Conservation (phyloP, 2,113 vertebrate species). For the Alexandromys fortis region DNA sequence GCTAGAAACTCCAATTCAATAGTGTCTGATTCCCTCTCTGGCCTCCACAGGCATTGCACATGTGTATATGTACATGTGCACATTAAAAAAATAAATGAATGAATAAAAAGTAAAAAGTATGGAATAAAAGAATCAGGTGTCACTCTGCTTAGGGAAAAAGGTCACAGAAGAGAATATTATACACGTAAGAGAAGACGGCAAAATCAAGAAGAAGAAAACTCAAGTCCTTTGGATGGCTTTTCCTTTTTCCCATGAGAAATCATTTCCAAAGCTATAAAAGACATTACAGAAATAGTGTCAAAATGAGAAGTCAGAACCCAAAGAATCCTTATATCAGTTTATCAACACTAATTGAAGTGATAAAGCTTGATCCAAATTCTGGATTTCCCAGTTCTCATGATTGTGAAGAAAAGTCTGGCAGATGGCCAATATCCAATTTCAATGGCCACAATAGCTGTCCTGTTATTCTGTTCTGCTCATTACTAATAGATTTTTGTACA, state of each 20-base stretch:
- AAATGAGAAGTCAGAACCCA: conserved; percentile 3
- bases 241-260: not conserved
- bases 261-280: not conserved
- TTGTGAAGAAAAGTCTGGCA: not conserved
- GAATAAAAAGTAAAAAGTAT: not conserved
- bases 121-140: not conserved
- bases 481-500: conserved; percentile 13
- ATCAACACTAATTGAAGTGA: not conserved
- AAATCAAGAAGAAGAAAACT: not conserved
- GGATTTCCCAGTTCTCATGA: not conserved
- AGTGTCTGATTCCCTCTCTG: no score
- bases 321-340: not conserved
- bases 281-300: not conserved
- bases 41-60: no score
- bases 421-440: not conserved
- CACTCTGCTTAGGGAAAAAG: not conserved
- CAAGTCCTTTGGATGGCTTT: not conserved
- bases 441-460: not conserved
- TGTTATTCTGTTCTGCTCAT: not conserved
- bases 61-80: no score
- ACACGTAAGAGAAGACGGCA: not conserved
- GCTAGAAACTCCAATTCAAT: not conserved
- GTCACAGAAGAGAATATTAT: not conserved
- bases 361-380: not conserved
- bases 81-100: no score